These are phyloP conservation scores for Andrena bucephala DNA, from an alignment of 2,888 invertebrate species.

Conservation along the genomic window DNA sequence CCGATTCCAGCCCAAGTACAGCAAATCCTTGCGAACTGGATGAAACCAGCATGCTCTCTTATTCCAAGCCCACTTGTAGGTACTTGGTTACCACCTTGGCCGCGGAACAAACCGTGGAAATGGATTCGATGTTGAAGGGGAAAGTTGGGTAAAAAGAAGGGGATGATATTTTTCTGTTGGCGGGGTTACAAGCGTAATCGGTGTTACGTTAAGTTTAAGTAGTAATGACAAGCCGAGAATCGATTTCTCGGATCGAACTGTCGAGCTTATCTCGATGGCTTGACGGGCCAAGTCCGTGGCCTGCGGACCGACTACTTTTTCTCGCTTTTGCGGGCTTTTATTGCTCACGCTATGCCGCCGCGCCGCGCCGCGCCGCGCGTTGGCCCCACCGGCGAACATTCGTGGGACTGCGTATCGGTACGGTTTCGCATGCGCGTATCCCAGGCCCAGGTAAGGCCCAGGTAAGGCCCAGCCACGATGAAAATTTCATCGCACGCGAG, in stretches of 20 bases:
- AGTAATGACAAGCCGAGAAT: conserved; percentile 45
- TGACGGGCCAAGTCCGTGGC: conserved; percentile 33
- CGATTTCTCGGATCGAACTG: conserved; percentile 52
- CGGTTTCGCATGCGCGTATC: conserved; percentile 70
- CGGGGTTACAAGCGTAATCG: conserved; percentile 23
- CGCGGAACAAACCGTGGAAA: too few species aligned
- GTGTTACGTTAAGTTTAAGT: conserved; percentile 22
- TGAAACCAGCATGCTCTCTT: conserved; percentile 32
- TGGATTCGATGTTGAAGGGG: not conserved
- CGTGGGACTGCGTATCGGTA: conserved; percentile 69
- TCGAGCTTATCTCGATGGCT: conserved; percentile 50
- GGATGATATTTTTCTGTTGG: not conserved
- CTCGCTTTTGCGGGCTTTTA: conserved; percentile 63
- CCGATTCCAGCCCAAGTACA: conserved; percentile 64
- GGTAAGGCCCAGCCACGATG: conserved; percentile 49
- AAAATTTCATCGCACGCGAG: conserved; percentile 74
- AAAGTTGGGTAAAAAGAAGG: not conserved
- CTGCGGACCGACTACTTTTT: conserved; percentile 68
- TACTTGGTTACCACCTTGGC: too few species aligned
- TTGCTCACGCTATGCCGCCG: conserved; percentile 56
- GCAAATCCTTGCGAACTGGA: conserved; percentile 58
- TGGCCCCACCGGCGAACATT: conserved; percentile 48
- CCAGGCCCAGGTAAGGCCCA: conserved; percentile 34
- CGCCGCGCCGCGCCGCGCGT: not conserved
- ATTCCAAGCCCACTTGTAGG: not conserved